phyloP scores from a whole-genome alignment of 2,888 invertebrate species.

The Agrotis clavis region DNA sequence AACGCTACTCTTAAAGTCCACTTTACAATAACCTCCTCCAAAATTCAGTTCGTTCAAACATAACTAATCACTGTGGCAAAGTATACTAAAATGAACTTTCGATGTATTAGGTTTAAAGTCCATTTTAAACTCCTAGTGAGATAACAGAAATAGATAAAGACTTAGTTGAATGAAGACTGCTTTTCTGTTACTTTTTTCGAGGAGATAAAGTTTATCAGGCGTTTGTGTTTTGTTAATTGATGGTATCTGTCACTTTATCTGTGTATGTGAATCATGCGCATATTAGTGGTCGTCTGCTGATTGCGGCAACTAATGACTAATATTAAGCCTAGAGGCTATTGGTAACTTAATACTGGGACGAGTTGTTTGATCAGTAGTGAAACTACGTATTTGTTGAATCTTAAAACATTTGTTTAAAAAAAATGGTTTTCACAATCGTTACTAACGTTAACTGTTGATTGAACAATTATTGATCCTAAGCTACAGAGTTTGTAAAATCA shows the following conservation, averaged over 20 bases:
- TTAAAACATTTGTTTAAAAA: no score
- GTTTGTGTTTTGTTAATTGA: slow-evolving; percentile 27
- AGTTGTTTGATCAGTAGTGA: no score
- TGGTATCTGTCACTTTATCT: slow-evolving; percentile 38
- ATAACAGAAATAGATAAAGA: slow-evolving; percentile 37
- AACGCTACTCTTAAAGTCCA: no score
- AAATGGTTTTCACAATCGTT: no score
- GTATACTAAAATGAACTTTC: not conserved
- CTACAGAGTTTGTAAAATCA: no score
- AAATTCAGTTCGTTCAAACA: not conserved
- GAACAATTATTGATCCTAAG: no score
- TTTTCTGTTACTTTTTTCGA: slow-evolving; percentile 32
- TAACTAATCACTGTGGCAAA: not conserved
- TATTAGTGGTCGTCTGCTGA: slow-evolving; percentile 28
- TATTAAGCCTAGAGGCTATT: not conserved
- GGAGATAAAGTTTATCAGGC: slow-evolving; percentile 36
- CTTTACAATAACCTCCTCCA: no score
- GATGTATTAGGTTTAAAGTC: slow-evolving; percentile 22
- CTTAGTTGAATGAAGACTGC: slow-evolving; percentile 28
- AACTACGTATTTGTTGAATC: no score
- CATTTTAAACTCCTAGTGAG: slow-evolving; percentile 37
- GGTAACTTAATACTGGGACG: not conserved
- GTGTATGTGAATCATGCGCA: slow-evolving; percentile 37
- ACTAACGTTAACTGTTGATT: no score
- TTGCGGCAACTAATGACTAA: slow-evolving; percentile 6